phyloP scores from a whole-genome alignment of 2,797 vertebrate species.

The Sarcophilus harrisii region DNA sequence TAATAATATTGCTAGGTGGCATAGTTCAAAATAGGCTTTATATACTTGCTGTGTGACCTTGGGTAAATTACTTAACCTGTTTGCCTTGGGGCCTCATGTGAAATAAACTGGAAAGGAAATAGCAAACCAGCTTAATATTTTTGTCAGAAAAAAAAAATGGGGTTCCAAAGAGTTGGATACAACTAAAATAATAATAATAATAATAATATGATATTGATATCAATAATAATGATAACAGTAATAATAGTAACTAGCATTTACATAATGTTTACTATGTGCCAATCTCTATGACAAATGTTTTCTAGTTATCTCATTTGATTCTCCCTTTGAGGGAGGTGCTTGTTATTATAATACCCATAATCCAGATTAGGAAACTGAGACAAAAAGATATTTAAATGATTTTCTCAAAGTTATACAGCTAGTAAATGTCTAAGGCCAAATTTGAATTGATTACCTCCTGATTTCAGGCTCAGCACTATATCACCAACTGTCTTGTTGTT shows the following conservation, averaged over 20 bases:
- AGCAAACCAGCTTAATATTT: not conserved
- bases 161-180: not conserved
- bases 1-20: not conserved
- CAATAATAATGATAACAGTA: not conserved
- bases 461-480: not conserved
- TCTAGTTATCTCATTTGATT: not conserved
- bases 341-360: not conserved
- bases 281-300: not conserved
- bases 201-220: no score
- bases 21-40: not conserved
- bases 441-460: not conserved
- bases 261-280: not conserved
- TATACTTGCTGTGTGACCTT: not conserved
- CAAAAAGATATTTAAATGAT: slow-evolving; percentile 7
- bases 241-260: not conserved
- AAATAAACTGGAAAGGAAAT: not conserved
- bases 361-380: slow-evolving; percentile 1
- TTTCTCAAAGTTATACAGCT: not conserved
- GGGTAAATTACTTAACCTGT: not conserved
- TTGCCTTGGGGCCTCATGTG: not conserved
- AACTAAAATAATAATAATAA: not conserved
- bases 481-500: not conserved
- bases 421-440: not conserved
- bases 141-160: not conserved
- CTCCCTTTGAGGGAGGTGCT: not conserved